Percentiles rank a stretch among this genome's conserved stretches.
Conservation (phyloP, 2,113 vertebrate species). For the Maylandia zebra region DNA sequence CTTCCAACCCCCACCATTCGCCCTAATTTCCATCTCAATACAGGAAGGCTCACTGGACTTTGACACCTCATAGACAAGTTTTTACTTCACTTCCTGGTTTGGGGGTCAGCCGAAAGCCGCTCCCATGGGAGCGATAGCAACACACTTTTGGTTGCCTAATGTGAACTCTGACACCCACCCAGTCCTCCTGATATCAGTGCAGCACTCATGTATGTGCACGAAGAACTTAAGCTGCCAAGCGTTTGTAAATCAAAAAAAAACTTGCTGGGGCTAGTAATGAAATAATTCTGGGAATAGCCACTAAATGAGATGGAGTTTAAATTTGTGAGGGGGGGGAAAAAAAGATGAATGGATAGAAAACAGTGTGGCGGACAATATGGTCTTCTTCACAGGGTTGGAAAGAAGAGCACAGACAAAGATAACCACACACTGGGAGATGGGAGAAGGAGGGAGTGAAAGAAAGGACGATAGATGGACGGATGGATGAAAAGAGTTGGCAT, state of each 20-base stretch:
- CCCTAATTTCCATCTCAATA: conserved; percentile 71
- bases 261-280: background rate
- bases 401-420: conserved; percentile 47
- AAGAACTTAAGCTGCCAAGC: background rate
- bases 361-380: conserved; percentile 37
- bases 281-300: background rate
- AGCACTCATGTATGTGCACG: background rate
- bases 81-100: conserved; percentile 67
- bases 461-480: conserved; percentile 44
- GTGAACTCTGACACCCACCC: conserved; percentile 49
- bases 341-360: conserved; percentile 23
- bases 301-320: background rate
- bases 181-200: background rate
- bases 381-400: conserved; percentile 28
- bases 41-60: conserved; percentile 60
- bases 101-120: conserved; percentile 57
- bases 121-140: conserved; percentile 46
- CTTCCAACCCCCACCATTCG: conserved; percentile 41
- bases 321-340: background rate
- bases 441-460: conserved; percentile 27
- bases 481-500: conserved; percentile 64
- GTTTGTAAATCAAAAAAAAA: background rate
- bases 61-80: conserved; percentile 64
- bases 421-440: conserved; percentile 42
- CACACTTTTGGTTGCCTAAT: conserved; percentile 33